Evolutionary conservation across 2,797 vertebrate species (phyloP), one percentile per base, ranked within the genome.

Genomic region (Cetoscarus ocellatus): DNA sequence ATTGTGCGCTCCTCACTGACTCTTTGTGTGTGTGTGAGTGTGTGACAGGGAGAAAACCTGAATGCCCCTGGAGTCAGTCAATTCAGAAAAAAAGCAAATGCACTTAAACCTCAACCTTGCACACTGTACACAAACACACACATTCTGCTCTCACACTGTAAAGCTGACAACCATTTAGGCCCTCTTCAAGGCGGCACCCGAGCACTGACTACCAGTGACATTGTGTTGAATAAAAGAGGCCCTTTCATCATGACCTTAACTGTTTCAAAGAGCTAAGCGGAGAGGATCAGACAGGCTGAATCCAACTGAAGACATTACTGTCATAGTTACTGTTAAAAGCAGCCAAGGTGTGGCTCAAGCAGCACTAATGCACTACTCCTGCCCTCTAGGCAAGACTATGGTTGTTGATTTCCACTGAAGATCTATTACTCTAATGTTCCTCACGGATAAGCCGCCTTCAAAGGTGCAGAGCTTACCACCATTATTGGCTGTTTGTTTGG

Each of bases 1-100:
- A 93, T 94, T 95, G 93, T 94, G 42, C 87, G 89, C 84, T 91
- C 79, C 91, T 95, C 94, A 92, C 94, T 95, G 92, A 93, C 81
- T 90, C 87, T 90, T 93, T 93, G 88, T 27, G 47, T 70, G 70
- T 90, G 79, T 69, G 42, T 44, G 42, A 13, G 81, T 86, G 86
- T 90, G 88, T 90, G 86, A 88, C 74, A 63, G 52, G 8, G 45
- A 85, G 79, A 80, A 86, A 88, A 88, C 88, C 82, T 83, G 82
- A 92, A 91, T 93, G 87, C 87, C 80, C 84, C 85, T 80, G 85
- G 82, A 86, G 80, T 85, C 80, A 73, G 74, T 86, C 90, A 86
- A 88, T 92, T 93, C 88, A 92, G 67, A 73, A 79, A 87, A 90
- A 87, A 90, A 86, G 78, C 80, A 76, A 90, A 89, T 85, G 86